Evolutionary conservation across 2,797 vertebrate genomes (phyloP).

Genomic region (Melopsittacus undulatus): DNA sequence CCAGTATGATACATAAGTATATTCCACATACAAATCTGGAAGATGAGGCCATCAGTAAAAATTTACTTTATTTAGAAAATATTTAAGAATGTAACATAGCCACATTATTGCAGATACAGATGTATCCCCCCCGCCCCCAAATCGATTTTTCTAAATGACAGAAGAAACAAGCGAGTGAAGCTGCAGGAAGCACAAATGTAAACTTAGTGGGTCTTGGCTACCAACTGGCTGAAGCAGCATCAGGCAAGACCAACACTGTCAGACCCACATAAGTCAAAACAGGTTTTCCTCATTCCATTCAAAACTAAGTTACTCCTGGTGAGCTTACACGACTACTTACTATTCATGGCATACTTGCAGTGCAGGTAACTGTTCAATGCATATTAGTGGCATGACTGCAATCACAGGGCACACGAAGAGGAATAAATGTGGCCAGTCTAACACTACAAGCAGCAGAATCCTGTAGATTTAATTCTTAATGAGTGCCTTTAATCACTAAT

Average conservation of each 20-base stretch:
- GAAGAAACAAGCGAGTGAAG: neutral
- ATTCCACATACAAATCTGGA: neutral
- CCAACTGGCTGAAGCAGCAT: neutral
- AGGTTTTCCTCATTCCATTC: neutral
- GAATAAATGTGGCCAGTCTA: rapidly evolving
- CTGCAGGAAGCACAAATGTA: neutral
- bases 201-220: too few species aligned
- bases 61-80: neutral
- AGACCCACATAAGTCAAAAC: neutral
- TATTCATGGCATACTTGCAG: neutral
- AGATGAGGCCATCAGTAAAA: neutral
- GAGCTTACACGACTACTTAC: neutral
- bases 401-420: rapidly evolving
- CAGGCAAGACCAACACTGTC: too few species aligned
- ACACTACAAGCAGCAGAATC: rapidly evolving
- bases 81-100: neutral
- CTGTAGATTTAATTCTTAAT: rapidly evolving
- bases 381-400: neutral
- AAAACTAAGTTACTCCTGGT: neutral
- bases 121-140: rapidly evolving
- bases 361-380: neutral
- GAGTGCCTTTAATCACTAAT: neutral
- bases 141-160: neutral
- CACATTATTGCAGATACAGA: neutral
- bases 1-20: neutral